Evolutionary conservation across 2,797 vertebrate genomes (phyloP), one percentile per base, ranked within the genome.

Genomic region (Sebastolobus altivelis): DNA sequence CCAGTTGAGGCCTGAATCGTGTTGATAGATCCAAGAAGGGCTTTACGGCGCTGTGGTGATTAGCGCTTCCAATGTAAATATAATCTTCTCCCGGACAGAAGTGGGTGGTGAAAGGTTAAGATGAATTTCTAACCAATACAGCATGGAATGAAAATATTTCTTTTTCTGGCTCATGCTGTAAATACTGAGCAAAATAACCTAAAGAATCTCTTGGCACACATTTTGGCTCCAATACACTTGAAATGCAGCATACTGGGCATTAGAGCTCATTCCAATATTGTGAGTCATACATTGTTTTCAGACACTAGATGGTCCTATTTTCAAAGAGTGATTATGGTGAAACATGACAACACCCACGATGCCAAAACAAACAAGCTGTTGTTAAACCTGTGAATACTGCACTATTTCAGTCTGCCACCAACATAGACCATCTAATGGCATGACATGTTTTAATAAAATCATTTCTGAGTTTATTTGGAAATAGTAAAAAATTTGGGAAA

Each of bases 211-310:
- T 61, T 65, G 37, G 16, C 31, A 68, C 54, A 31, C 18, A 58
- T 79, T 72, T 73, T n/a, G 43, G 58, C 66, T 73, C 71, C 38
- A 79, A 18, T 54, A n/a, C 5, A 35, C 29, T 69, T 71, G 65
- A 59, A 74, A 67, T 18, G 10, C 59, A 67, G 14, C 74, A 46
- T 13, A 8, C 29, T 27, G 40, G 60, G 55, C 11, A 35, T 72
- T 18, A 16, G 43, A 56, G 37, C 68, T 74, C 49, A 4, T 62
- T 67, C 25, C 63, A 43, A 43, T 67, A 20, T n/a, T 61, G 37
- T 86, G 78, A 77, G 59, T 86, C 77, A 72, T 18, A 56, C n/a
- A 33, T 37, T 74, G 56, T 35, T 75, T 61, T 38, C 49, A 69
- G 43, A 72, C 29, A 46, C 8, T n/a, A 52, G 40, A 75, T 68